phyloP scores from a whole-genome alignment of 2,888 invertebrate species.

The Monopis laevigella region DNA sequence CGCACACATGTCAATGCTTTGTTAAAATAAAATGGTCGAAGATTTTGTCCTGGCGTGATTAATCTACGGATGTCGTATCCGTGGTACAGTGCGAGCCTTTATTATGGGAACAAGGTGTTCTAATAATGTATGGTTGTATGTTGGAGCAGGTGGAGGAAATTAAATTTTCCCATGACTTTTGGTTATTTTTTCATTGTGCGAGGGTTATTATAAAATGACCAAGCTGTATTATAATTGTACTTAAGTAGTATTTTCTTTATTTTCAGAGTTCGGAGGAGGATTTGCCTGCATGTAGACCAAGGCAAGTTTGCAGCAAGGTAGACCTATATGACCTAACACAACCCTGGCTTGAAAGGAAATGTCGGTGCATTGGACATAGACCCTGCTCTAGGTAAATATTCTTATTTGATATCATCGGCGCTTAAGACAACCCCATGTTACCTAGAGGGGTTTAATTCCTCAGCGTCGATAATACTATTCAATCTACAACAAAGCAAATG shows the following conservation, averaged over 20 bases:
- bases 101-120: constrained; percentile 26
- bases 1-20: constrained; percentile 41
- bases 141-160: constrained; percentile 4
- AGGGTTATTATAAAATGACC: no score
- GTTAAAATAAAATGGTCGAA: constrained; percentile 10
- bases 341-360: constrained; percentile 89
- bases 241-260: constrained; percentile 15
- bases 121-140: constrained; percentile 6
- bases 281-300: constrained; percentile 79
- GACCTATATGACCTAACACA: constrained; percentile 80
- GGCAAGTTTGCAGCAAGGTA: constrained; percentile 87
- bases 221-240: no score
- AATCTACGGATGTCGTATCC: constrained; percentile 11
- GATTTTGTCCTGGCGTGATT: constrained; percentile 9
- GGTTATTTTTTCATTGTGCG: no score
- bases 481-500: no score
- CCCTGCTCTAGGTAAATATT: constrained; percentile 72
- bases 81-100: constrained; percentile 28
- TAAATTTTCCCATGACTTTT: constrained; percentile 9
- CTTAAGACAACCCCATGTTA: no score
- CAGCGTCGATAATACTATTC: no score
- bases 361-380: constrained; percentile 76
- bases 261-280: constrained; percentile 82
- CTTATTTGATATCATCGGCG: no score
- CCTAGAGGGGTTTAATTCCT: no score